Evolutionary conservation across 2,888 invertebrate species (phyloP), one percentile per base, ranked within the genome.

Genomic region (Panorpa germanica): DNA sequence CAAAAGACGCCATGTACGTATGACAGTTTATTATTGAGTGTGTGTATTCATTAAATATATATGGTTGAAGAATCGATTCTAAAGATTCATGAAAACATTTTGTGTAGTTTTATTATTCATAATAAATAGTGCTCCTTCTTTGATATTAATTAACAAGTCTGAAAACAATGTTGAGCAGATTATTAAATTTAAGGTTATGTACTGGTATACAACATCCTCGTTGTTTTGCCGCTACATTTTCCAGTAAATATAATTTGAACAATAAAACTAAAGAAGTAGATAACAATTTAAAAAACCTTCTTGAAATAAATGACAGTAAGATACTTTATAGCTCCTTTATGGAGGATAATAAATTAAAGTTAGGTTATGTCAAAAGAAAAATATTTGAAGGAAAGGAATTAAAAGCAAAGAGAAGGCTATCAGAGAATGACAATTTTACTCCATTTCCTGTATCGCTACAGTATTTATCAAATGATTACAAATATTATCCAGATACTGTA

Each of bases 1-100:
- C 46, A 85, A 82, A 49, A 67, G 77, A 39, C 63, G 90, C 48
- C 82, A 88, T 59, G 78, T 69, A 53, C 53, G 61, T 51, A 34
- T n/a, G n/a, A n/a, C n/a, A 33, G 17, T 20, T 21, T 28, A 21
- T 19, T 18, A 19, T 9, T 10, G 9, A n/a, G n/a, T n/a, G n/a
- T n/a, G n/a, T n/a, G n/a, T n/a, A n/a, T n/a, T n/a, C n/a, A n/a
- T n/a, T n/a, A n/a, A n/a, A n/a, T n/a, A n/a, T n/a, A n/a, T n/a
- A n/a, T n/a, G n/a, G n/a, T n/a, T n/a, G n/a, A n/a, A n/a, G n/a
- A n/a, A n/a, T n/a, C n/a, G n/a, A n/a, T n/a, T n/a, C n/a, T n/a
- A n/a, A n/a, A n/a, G n/a, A n/a, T n/a, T n/a, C n/a, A n/a, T n/a
- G n/a, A n/a, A n/a, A n/a, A n/a, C n/a, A n/a, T n/a, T n/a, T n/a